Percentiles rank a stretch among this genome's conserved stretches.
phyloP scores from a whole-genome alignment of 37 sponge, comb jelly and placozoan genomes.

The Halisarca cf. caerulea region DNA sequence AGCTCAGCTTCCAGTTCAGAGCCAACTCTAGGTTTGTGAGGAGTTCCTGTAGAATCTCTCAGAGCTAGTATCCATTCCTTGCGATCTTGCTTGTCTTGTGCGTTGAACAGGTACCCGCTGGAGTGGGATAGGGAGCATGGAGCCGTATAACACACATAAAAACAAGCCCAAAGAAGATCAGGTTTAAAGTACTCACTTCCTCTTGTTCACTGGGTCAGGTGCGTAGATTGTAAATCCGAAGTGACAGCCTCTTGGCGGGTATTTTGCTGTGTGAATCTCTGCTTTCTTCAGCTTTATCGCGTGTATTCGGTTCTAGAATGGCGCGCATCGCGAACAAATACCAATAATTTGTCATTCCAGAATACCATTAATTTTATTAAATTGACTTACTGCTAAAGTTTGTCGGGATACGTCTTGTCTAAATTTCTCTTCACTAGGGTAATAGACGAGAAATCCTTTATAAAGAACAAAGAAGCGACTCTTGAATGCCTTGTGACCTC shows the following conservation, averaged over 20 bases:
- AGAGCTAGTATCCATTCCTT: conserved; percentile 60
- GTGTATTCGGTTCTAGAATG: conserved; percentile 18
- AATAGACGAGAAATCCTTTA: conserved; percentile 78
- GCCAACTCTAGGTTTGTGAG: neutral
- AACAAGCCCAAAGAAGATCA: no score
- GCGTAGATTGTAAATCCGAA: conserved; percentile 56
- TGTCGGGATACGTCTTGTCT: conserved; percentile 47
- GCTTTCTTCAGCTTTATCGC: conserved; percentile 65
- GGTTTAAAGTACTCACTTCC: conserved; percentile 44
- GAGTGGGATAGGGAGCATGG: neutral
- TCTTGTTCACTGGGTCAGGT: conserved; percentile 73
- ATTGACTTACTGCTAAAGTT: conserved; percentile 56
- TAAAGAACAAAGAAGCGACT: conserved; percentile 78
- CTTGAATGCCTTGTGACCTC: conserved; percentile 58
- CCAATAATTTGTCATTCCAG: neutral
- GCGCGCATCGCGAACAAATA: no score
- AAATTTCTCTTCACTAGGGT: conserved; percentile 51
- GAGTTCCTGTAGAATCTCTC: neutral
- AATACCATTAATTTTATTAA: neutral
- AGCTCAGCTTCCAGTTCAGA: neutral
- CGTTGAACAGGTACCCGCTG: conserved; percentile 66
- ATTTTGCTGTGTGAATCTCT: conserved; percentile 12
- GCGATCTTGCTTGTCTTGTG: conserved; percentile 54
- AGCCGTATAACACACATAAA: no score
- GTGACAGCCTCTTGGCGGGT: conserved; percentile 69